A percentile compares a stretch with the other conserved stretches of the same genome.
phyloP scores from a whole-genome alignment of 2,113 vertebrate species.

The Nothoprocta pentlandii region DNA sequence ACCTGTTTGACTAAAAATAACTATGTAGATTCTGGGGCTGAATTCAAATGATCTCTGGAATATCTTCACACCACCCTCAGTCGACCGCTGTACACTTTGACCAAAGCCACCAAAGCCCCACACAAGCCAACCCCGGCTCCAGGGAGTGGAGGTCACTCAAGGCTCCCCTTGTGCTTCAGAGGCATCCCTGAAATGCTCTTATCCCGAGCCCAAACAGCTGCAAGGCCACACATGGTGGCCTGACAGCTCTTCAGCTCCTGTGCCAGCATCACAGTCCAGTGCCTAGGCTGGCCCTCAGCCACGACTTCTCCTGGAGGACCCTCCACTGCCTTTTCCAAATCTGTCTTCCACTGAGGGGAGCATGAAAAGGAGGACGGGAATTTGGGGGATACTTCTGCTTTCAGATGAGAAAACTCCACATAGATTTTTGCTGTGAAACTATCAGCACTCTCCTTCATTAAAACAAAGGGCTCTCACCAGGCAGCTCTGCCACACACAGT shows the following conservation, averaged over 20 bases:
- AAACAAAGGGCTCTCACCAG: neutral
- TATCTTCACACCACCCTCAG: neutral
- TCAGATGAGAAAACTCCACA: neutral
- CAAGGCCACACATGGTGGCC: neutral
- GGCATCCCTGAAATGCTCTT: neutral
- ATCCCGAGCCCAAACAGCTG: neutral
- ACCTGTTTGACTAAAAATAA: constrained; percentile 26
- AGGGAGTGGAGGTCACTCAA: neutral
- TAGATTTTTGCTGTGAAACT: neutral
- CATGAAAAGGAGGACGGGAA: neutral
- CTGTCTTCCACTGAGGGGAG: neutral
- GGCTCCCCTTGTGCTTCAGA: neutral
- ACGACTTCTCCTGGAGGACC: neutral
- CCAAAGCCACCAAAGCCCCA: neutral
- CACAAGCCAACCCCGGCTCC: neutral
- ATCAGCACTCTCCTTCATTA: neutral
- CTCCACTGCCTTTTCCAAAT: neutral
- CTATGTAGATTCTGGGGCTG: neutral
- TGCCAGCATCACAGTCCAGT: neutral
- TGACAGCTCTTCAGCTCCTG: neutral
- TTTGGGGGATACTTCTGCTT: neutral
- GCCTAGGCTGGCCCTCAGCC: neutral
- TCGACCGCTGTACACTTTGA: neutral
- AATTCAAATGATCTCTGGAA: neutral
- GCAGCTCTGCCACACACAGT: neutral